These are phyloP conservation scores for Drosophila varians DNA, from an alignment of 1,140 invertebrate species.

Conservation along the genomic window DNA sequence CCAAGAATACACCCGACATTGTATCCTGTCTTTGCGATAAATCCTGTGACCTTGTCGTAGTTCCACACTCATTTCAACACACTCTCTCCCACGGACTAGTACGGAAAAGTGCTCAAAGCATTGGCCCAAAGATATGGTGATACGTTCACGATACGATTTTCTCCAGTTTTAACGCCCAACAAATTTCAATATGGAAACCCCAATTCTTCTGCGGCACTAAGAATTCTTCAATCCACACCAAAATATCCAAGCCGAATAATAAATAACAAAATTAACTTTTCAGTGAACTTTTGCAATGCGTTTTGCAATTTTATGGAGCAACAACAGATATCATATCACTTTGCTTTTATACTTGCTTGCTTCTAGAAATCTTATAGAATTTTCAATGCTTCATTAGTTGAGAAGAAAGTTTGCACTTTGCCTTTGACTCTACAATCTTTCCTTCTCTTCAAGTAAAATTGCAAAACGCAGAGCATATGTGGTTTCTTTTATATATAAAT, in stretches of 20 bases:
- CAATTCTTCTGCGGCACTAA: conserved; percentile 27
- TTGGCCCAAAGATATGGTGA: conserved; percentile 32
- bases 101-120: background rate
- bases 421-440: background rate
- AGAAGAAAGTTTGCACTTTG: background rate
- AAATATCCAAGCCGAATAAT: conserved; percentile 6
- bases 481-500: background rate
- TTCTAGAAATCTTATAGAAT: background rate
- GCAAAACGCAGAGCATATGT: background rate
- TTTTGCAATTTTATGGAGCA: conserved; percentile 5
- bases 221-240: conserved; percentile 24
- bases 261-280: conserved; percentile 21
- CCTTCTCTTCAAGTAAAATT: background rate
- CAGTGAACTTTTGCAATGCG: conserved; percentile 24
- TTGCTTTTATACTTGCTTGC: background rate
- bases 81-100: background rate
- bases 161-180: conserved; percentile 80
- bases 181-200: conserved; percentile 21
- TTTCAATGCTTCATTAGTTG: background rate
- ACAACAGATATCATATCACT: background rate
- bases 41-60: conserved; percentile 34
- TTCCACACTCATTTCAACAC: background rate
- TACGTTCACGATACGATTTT: conserved; percentile 81
- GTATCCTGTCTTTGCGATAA: background rate
- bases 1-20: conserved; percentile 6